Evolutionary conservation across 2,113 vertebrate genomes (phyloP).

Genomic region (Coreoperca whiteheadi): DNA sequence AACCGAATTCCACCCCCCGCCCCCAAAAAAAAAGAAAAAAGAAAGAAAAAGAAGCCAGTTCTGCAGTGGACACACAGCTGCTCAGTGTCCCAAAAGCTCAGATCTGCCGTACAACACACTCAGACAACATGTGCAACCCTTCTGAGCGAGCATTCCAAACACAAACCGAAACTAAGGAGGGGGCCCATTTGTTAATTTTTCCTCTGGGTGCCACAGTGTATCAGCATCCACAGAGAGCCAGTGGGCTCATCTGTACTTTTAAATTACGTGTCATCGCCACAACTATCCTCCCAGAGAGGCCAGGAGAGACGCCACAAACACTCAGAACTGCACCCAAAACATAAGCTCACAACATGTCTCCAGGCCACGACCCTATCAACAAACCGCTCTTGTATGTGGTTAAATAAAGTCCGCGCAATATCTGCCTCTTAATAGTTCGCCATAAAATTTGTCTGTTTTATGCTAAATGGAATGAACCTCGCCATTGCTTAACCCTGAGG

Average conservation of each 20-base stretch:
- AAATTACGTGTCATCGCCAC: conserved; percentile 50
- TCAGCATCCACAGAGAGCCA: conserved; percentile 71
- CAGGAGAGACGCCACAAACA: conserved; percentile 55
- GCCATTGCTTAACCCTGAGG: conserved; percentile 4
- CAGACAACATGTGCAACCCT: conserved; percentile 45
- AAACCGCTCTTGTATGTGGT: background rate
- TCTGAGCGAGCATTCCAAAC: conserved; percentile 22
- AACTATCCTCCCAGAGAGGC: conserved; percentile 40
- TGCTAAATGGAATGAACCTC: background rate
- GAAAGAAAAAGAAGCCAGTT: background rate
- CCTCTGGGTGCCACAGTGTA: conserved; percentile 63
- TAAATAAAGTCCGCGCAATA: background rate
- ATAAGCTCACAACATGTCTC: conserved; percentile 63
- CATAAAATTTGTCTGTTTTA: background rate
- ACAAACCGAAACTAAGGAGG: conserved; percentile 42
- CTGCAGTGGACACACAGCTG: conserved; percentile 56
- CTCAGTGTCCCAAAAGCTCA: conserved; percentile 50
- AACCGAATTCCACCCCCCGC: background rate
- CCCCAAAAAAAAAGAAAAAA: background rate
- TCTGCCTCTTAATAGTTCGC: background rate
- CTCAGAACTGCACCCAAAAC: conserved; percentile 47
- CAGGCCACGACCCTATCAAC: conserved; percentile 34
- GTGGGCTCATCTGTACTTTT: conserved; percentile 79
- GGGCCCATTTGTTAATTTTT: conserved; percentile 57
- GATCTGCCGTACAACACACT: conserved; percentile 18